These are phyloP conservation scores for Erebia palarica DNA, from an alignment of 2,888 invertebrate species.

Conservation along the genomic window DNA sequence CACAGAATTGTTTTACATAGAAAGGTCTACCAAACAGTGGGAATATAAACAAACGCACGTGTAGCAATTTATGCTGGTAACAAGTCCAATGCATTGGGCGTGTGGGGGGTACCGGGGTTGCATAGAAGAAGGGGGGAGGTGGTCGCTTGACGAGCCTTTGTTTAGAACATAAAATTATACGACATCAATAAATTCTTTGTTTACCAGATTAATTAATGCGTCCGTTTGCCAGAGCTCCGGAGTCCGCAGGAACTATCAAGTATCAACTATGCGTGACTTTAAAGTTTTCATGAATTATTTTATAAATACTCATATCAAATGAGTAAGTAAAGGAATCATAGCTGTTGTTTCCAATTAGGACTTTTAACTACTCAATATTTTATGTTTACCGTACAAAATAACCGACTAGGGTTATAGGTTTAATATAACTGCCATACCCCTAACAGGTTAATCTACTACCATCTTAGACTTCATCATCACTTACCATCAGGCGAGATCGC, in stretches of 20 bases:
- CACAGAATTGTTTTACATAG: constrained; percentile 45
- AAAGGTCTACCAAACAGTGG: constrained; percentile 66
- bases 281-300: no score
- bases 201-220: constrained; percentile 73
- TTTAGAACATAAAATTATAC: constrained; percentile 82
- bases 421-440: no score
- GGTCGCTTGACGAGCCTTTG: constrained; percentile 69
- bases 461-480: no score
- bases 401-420: no score
- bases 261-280: constrained; percentile 21
- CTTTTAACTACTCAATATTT: no score
- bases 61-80: constrained; percentile 69
- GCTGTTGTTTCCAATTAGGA: no score
- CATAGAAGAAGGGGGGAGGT: constrained; percentile 36
- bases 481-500: no score
- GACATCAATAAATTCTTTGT: constrained; percentile 80
- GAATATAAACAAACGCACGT: constrained; percentile 73
- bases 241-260: constrained; percentile 48
- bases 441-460: no score
- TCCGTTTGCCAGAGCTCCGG: constrained; percentile 54
- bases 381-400: no score
- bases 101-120: constrained; percentile 43
- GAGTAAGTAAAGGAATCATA: no score
- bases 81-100: constrained; percentile 73
- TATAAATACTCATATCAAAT: no score